phyloP scores from a whole-genome alignment of 1,140 invertebrate species.

The Probaryconus sp. region DNA sequence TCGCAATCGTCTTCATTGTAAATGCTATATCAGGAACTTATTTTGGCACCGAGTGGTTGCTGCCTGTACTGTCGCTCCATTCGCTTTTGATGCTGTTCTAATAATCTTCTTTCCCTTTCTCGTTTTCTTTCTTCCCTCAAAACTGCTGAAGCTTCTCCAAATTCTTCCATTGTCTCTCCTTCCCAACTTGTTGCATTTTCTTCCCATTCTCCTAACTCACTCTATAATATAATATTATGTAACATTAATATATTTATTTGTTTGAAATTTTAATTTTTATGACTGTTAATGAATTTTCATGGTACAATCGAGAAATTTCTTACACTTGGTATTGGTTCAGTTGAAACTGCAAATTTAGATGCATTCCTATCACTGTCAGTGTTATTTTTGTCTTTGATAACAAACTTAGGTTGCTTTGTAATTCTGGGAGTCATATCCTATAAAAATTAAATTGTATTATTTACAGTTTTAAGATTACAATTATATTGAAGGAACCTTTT shows the following conservation, averaged over 20 bases:
- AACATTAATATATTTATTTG: slow-evolving; percentile 13
- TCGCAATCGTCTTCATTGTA: slow-evolving; percentile 1
- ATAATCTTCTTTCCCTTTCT: slow-evolving; percentile 75
- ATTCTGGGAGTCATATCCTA: slow-evolving; percentile 80
- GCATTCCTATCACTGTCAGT: slow-evolving; percentile 49
- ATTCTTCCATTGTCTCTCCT: slow-evolving; percentile 75
- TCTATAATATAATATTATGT: slow-evolving; percentile 61
- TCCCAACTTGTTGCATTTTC: slow-evolving; percentile 78
- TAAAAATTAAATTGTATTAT: slow-evolving; percentile 16
- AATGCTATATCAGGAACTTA: slow-evolving; percentile 71
- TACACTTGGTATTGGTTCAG: slow-evolving; percentile 70
- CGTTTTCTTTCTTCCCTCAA: slow-evolving; percentile 75
- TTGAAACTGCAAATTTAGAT: slow-evolving; percentile 71
- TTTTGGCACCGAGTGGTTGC: slow-evolving; percentile 74
- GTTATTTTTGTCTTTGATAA: slow-evolving; percentile 70
- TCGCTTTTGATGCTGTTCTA: slow-evolving; percentile 77
- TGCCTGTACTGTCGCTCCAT: slow-evolving; percentile 73
- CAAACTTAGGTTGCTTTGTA: slow-evolving; percentile 77
- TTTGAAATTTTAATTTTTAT: background rate
- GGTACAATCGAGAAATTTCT: slow-evolving; percentile 27
- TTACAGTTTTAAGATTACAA: background rate
- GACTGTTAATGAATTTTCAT: slow-evolving; percentile 1
- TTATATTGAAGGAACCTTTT: no score
- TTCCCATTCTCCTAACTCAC: slow-evolving; percentile 77
- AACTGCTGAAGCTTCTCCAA: slow-evolving; percentile 72